A percentile compares a stretch with the other conserved stretches of the same genome.
These are phyloP conservation scores for Phoxinus phoxinus DNA, from an alignment of 2,113 vertebrate genomes.

Conservation along the genomic window DNA sequence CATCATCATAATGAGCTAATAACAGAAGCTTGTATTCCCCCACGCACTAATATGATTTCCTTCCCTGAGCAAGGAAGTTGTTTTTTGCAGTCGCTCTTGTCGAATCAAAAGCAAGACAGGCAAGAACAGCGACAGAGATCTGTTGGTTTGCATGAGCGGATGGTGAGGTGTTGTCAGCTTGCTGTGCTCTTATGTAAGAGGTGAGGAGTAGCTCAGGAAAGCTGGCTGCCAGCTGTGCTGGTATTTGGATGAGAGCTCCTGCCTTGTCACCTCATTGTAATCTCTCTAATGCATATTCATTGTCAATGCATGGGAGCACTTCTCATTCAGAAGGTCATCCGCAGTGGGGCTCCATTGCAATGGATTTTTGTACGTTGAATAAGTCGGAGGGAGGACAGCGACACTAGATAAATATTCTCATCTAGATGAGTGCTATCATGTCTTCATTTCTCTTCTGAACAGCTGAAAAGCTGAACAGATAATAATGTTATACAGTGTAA, in stretches of 20 bases:
- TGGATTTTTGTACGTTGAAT: constrained; percentile 42
- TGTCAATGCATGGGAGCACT: constrained; percentile 68
- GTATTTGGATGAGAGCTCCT: constrained; percentile 69
- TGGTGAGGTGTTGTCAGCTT: constrained; percentile 41
- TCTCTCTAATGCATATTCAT: constrained; percentile 72
- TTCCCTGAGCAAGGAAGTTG: constrained; percentile 23
- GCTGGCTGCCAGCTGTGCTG: constrained; percentile 69
- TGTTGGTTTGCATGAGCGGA: constrained; percentile 51
- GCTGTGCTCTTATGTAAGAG: constrained; percentile 67
- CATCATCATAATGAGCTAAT: constrained; percentile 68
- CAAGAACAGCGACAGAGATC: constrained; percentile 40
- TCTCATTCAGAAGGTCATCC: constrained; percentile 66
- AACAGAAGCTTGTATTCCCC: constrained; percentile 42
- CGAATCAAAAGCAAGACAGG: constrained; percentile 12
- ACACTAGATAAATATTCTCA: constrained; percentile 52
- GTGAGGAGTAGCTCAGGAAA: constrained; percentile 65
- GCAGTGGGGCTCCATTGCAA: constrained; percentile 53
- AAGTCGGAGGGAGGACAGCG: constrained; percentile 34
- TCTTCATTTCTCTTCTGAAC: constrained; percentile 31
- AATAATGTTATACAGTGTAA: constrained; percentile 9
- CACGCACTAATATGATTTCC: constrained; percentile 40
- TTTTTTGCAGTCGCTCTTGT: constrained; percentile 18
- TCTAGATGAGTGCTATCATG: constrained; percentile 38
- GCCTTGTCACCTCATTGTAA: constrained; percentile 72
- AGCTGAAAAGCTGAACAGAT: background rate